These are phyloP conservation scores for Ariolimax columbianus DNA, from an alignment of 2,888 invertebrate species.

Conservation along the genomic window DNA sequence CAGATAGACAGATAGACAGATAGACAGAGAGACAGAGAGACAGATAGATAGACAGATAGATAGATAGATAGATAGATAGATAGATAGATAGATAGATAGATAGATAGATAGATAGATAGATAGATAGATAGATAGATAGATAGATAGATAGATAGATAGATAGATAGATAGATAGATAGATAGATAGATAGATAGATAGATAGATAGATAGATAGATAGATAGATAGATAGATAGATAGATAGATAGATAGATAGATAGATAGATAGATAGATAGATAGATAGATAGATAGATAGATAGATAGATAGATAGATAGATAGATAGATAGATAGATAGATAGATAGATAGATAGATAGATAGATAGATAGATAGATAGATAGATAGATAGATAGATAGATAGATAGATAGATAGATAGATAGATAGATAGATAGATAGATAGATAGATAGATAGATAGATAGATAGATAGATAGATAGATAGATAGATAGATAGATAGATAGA, in stretches of 20 bases:
- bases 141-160: slow-evolving; percentile 20
- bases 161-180: slow-evolving; percentile 20
- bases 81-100: slow-evolving; percentile 4
- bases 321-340: slow-evolving; percentile 20
- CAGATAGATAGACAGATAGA: too few relatives aligned
- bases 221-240: slow-evolving; percentile 20
- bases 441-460: slow-evolving; percentile 20
- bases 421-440: slow-evolving; percentile 20
- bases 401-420: slow-evolving; percentile 20
- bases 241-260: slow-evolving; percentile 20
- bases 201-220: slow-evolving; percentile 20
- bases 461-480: slow-evolving; percentile 20
- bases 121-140: slow-evolving; percentile 20
- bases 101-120: slow-evolving; percentile 20
- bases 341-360: slow-evolving; percentile 20
- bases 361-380: slow-evolving; percentile 20
- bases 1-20: too few relatives aligned
- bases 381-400: slow-evolving; percentile 20
- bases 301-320: slow-evolving; percentile 20
- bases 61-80: too few relatives aligned
- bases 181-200: slow-evolving; percentile 20
- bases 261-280: slow-evolving; percentile 20
- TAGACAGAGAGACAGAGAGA: too few relatives aligned
- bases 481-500: slow-evolving; percentile 18
- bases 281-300: slow-evolving; percentile 20